These are phyloP conservation scores for Strigops habroptila DNA, from an alignment of 2,113 vertebrate genomes.

Conservation along the genomic window DNA sequence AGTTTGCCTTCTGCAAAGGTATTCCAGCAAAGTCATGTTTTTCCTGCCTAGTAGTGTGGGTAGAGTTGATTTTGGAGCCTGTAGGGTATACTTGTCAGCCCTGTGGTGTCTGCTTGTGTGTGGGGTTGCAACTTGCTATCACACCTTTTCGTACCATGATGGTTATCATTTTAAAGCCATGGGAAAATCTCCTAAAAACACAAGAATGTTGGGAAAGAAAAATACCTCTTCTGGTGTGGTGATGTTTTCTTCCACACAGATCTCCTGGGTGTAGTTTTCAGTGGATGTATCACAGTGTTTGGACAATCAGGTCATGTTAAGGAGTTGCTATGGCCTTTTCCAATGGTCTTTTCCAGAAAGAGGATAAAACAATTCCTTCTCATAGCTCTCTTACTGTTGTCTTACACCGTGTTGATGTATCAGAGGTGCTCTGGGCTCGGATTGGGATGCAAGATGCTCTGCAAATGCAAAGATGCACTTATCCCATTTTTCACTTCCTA, in stretches of 20 bases:
- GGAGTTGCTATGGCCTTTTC: background rate
- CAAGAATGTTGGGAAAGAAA: background rate
- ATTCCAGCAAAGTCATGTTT: background rate
- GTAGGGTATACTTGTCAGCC: background rate
- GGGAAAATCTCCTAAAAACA: background rate
- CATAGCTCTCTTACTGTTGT: background rate
- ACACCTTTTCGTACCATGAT: rapidly evolving
- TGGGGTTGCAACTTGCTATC: background rate
- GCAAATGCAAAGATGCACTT: slow-evolving; percentile 36
- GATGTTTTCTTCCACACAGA: rapidly evolving
- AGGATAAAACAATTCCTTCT: background rate
- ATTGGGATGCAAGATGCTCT: background rate
- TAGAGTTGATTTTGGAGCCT: background rate
- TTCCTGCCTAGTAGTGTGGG: background rate
- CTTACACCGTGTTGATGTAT: background rate
- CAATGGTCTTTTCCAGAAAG: background rate
- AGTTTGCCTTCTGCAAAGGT: background rate
- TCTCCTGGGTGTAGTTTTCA: background rate
- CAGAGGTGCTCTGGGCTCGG: background rate
- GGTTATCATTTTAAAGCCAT: rapidly evolving
- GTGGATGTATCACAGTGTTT: rapidly evolving
- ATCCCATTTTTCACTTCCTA: slow-evolving; percentile 53
- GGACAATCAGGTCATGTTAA: background rate
- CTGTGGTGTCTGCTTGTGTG: background rate
- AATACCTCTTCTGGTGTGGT: rapidly evolving